Percentiles rank a stretch among this genome's conserved stretches.
These are phyloP conservation scores for Coilia nasus DNA, from an alignment of 2,797 vertebrate species.

Conservation along the genomic window DNA sequence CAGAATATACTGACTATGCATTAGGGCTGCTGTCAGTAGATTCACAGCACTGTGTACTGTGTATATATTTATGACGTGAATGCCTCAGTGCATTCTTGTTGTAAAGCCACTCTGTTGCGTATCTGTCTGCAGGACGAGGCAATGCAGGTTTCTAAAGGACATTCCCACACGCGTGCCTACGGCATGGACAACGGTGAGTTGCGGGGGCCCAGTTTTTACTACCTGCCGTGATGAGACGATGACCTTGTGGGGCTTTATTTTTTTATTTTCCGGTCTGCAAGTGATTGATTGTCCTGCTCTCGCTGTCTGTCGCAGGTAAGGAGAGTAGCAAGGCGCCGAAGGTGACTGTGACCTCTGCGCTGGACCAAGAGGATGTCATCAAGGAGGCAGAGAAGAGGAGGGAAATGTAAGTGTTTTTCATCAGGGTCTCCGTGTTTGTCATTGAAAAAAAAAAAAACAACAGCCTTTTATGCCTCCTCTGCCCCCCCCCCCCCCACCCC, in stretches of 20 bases:
- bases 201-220: background rate
- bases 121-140: constrained; percentile 65
- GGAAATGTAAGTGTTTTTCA: constrained; percentile 69
- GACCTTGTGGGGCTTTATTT: constrained; percentile 39
- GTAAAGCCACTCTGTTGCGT: constrained; percentile 15
- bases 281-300: background rate
- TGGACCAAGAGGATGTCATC: constrained; percentile 55
- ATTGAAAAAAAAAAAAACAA: background rate
- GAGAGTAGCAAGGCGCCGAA: constrained; percentile 63
- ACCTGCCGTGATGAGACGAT: background rate
- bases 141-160: constrained; percentile 59
- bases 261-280: constrained; percentile 5
- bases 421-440: background rate
- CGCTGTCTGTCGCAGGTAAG: constrained; percentile 59
- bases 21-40: background rate
- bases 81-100: background rate
- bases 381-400: constrained; percentile 65
- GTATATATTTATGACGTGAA: background rate
- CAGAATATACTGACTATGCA: no score
- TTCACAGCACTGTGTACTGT: no score
- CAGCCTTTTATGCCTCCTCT: no score
- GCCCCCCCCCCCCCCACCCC: no score
- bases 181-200: constrained; percentile 68
- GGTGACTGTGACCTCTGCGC: constrained; percentile 49
- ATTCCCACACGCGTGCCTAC: constrained; percentile 55